Evolutionary conservation across 2,888 invertebrate genomes (phyloP), one percentile per base, ranked within the genome.

Genomic region (Ditula angustiorana): DNA sequence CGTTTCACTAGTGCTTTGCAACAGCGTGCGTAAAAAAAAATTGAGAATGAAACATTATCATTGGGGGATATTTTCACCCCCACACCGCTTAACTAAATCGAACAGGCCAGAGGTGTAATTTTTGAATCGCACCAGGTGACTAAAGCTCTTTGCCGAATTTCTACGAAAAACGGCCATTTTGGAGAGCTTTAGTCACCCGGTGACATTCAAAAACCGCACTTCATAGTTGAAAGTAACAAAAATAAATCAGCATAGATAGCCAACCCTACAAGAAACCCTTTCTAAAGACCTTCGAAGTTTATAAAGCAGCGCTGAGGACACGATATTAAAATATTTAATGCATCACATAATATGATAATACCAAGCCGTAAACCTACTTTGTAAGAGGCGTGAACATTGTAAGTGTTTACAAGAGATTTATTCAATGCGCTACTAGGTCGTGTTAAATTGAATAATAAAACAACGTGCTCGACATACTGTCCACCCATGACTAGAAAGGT

Each of bases 291-390:
- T 58, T 52, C 52, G 37, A 53, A 64, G 52, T 52, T 64, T 46
- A 63, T 63, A 63, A 63, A 59, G 64, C 58, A 47, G 24, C 7
- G 44, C 58, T 28, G 30, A 44, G 44, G 53, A 53, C 58, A 58
- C 46, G 64, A 53, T 21, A 46, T 59, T 63, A 58, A 63, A 58
- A 59, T 58, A 59, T 64, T 64, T 59, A 62, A 59, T 53, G 59
- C 53, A 64, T 53, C 64, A 53, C 64, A 47, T 59, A 59, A 59
- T 64, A 58, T 53, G 53, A 64, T 53, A 50, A 63, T 33, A 35
- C 19, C 13, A 21, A 19, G 30, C 23, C 53, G 28, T 64, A 53
- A 64, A 58, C 50, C 37, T 44, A 63, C 63, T 52, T 58, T 63
- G 63, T 58, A 52, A 26, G 46, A 35, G 24, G 37, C 57, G 53